Percentiles rank a stretch among this genome's conserved stretches.
phyloP scores from a whole-genome alignment of 2,888 invertebrate species.

The Oxycera nigricornis region DNA sequence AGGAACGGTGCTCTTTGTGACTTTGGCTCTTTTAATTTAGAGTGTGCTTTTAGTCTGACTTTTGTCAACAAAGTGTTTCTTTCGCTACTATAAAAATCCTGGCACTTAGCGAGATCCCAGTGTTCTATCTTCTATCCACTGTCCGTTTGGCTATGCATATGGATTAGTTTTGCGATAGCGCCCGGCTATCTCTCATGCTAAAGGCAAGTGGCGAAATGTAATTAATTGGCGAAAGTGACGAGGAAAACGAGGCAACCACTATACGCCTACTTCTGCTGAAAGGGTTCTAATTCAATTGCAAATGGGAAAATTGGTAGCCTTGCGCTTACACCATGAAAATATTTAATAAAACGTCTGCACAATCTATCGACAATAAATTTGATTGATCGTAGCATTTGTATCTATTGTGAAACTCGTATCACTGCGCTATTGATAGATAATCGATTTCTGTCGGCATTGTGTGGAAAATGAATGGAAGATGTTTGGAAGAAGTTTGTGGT shows the following conservation, averaged over 20 bases:
- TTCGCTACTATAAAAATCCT: neutral
- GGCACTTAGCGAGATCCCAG: neutral
- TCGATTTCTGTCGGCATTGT: constrained; percentile 1
- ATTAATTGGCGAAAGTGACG: constrained; percentile 28
- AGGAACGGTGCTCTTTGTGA: no score
- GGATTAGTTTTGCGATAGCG: constrained; percentile 10
- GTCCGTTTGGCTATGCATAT: constrained; percentile 17
- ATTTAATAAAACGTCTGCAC: neutral
- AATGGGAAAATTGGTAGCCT: constrained; percentile 11
- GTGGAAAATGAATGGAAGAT: neutral
- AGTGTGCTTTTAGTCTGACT: no score
- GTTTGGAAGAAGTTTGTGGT: neutral
- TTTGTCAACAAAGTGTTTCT: no score
- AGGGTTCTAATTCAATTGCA: constrained; percentile 13
- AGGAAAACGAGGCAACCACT: neutral
- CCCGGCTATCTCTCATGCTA: neutral
- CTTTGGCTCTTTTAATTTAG: no score
- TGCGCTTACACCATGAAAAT: constrained; percentile 4
- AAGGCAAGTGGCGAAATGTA: constrained; percentile 11
- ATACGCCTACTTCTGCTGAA: neutral
- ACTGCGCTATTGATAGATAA: neutral
- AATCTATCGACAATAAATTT: constrained; percentile 9
- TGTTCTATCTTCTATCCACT: neutral
- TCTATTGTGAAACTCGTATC: neutral
- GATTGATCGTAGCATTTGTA: constrained; percentile 12